A percentile compares a stretch with the other conserved stretches of the same genome.
Conservation (phyloP, 2,888 invertebrate genomes). For the Zygaena filipendulae region DNA sequence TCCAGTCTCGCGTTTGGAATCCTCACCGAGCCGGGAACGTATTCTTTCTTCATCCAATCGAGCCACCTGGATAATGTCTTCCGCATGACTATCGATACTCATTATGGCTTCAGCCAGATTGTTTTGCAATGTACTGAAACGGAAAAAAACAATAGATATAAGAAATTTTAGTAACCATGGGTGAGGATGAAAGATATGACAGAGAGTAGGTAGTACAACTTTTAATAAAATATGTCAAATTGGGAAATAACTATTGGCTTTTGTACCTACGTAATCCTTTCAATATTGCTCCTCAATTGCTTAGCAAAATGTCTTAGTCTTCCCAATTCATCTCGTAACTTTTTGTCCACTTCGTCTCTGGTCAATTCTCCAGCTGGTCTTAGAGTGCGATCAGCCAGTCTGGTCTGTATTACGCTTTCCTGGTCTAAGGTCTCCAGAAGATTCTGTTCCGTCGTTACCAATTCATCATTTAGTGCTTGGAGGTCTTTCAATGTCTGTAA, state of each 20-base stretch:
- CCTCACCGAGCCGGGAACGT: constrained; percentile 26
- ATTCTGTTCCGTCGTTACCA: constrained; percentile 73
- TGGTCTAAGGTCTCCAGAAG: constrained; percentile 75
- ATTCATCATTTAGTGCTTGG: constrained; percentile 75
- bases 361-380: constrained; percentile 75
- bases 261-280: constrained; percentile 70
- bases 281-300: constrained; percentile 66
- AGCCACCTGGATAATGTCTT: constrained; percentile 35
- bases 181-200: no score
- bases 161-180: neutral
- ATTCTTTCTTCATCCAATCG: constrained; percentile 39
- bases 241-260: no score
- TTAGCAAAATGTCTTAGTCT: constrained; percentile 68
- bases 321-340: constrained; percentile 71
- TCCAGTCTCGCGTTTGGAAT: constrained; percentile 11
- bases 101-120: constrained; percentile 28
- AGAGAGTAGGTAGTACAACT: no score
- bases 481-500: constrained; percentile 74
- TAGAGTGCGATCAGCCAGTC: constrained; percentile 75
- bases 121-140: constrained; percentile 29
- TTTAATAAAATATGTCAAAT: no score
- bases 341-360: constrained; percentile 72
- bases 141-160: neutral
- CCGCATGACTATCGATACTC: constrained; percentile 32
- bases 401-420: constrained; percentile 76